Percentiles rank a stretch among this genome's conserved stretches.
phyloP scores from a whole-genome alignment of 2,888 invertebrate species.

The Fragum fragum region DNA sequence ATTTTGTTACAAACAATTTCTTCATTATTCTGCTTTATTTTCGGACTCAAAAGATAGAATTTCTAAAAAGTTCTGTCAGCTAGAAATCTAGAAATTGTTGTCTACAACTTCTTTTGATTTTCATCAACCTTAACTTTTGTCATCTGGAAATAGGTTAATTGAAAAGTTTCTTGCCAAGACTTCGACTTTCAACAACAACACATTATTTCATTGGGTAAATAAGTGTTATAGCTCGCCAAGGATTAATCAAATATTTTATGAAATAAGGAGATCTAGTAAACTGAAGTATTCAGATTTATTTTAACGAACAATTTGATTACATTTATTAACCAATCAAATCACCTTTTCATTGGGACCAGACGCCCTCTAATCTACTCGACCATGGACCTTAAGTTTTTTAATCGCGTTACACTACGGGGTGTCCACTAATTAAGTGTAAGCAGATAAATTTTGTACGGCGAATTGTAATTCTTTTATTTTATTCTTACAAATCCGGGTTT shows the following conservation, averaged over 20 bases:
- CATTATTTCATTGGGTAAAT: too few relatives aligned
- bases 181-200: too few relatives aligned
- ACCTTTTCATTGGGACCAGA: slow-evolving; percentile 4
- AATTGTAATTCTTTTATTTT: slow-evolving; percentile 16
- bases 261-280: slow-evolving; percentile 24
- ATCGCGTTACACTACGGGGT: slow-evolving; percentile 31
- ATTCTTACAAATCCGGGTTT: slow-evolving; percentile 23
- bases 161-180: too few relatives aligned
- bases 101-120: too few relatives aligned
- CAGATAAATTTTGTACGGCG: slow-evolving; percentile 21
- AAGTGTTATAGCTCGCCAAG: neutral
- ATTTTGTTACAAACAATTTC: too few relatives aligned
- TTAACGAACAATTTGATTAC: neutral
- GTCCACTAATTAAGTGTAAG: slow-evolving; percentile 20
- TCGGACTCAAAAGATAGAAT: too few relatives aligned
- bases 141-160: too few relatives aligned
- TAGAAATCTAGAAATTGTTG: too few relatives aligned
- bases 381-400: slow-evolving; percentile 11
- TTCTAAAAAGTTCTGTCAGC: too few relatives aligned
- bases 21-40: too few relatives aligned
- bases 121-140: too few relatives aligned
- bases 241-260: slow-evolving; percentile 4
- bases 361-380: slow-evolving; percentile 8
- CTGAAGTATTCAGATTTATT: slow-evolving; percentile 17
- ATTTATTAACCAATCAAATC: neutral